A percentile compares a stretch with the other conserved stretches of the same genome.
Evolutionary conservation across 2,888 invertebrate species (phyloP).

Genomic region (Pterostichus madidus): DNA sequence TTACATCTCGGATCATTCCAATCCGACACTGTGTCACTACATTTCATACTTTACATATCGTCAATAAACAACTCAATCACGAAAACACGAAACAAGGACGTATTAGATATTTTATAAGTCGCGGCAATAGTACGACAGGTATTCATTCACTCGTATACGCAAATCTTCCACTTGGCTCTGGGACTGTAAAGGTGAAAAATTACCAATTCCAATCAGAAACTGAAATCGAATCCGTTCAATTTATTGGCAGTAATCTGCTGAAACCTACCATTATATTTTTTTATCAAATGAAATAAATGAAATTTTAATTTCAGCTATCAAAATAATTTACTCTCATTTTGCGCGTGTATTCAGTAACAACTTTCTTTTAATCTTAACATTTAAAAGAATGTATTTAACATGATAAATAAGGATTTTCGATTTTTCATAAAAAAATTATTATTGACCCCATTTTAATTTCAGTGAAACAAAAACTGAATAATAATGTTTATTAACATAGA

Average conservation of each 20-base stretch:
- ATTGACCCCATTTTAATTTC: neutral
- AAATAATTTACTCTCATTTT: slow-evolving; percentile 27
- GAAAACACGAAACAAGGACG: slow-evolving; percentile 13
- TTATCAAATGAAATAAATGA: slow-evolving; percentile 11
- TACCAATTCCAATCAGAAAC: slow-evolving; percentile 36
- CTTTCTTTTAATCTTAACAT: neutral
- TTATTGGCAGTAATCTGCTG: slow-evolving; percentile 30
- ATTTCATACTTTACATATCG: too few species aligned
- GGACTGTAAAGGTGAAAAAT: slow-evolving; percentile 44
- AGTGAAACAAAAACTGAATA: neutral
- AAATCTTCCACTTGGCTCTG: slow-evolving; percentile 28
- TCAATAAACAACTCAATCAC: neutral
- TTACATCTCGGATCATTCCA: slow-evolving; percentile 5
- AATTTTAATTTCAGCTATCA: slow-evolving; percentile 38
- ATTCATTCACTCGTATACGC: slow-evolving; percentile 30
- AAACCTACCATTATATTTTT: slow-evolving; percentile 18
- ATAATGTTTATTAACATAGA: neutral
- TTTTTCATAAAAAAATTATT: neutral
- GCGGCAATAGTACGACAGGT: slow-evolving; percentile 9
- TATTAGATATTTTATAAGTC: slow-evolving; percentile 15
- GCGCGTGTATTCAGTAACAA: neutral
- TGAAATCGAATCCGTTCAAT: slow-evolving; percentile 30
- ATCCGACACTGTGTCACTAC: slow-evolving; percentile 2
- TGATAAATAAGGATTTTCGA: neutral
- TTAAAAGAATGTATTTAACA: neutral